phyloP scores from a whole-genome alignment of 2,888 invertebrate genomes.

The Dryomyza anilis region DNA sequence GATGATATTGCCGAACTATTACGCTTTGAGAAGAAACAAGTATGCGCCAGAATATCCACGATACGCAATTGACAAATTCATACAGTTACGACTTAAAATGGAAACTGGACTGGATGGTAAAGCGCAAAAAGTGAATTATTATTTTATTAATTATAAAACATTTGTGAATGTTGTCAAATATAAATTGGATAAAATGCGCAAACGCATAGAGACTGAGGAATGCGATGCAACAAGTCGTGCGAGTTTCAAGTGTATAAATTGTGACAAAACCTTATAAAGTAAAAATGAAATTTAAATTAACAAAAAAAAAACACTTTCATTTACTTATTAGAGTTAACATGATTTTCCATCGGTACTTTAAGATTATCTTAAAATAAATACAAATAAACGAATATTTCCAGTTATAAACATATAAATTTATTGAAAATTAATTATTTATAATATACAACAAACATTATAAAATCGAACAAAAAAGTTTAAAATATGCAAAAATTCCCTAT shows the following conservation, averaged over 20 bases:
- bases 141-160: slow-evolving; percentile 95
- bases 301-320: too few species aligned
- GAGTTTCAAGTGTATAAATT: slow-evolving; percentile 91
- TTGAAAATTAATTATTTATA: too few species aligned
- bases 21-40: slow-evolving; percentile 92
- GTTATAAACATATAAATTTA: too few species aligned
- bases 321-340: too few species aligned
- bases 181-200: slow-evolving; percentile 93
- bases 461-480: too few species aligned
- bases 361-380: too few species aligned
- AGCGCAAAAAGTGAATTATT: slow-evolving; percentile 95
- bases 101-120: slow-evolving; percentile 93
- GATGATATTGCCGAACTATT: slow-evolving; percentile 88
- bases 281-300: too few species aligned
- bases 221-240: slow-evolving; percentile 93
- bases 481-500: too few species aligned
- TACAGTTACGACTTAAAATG: slow-evolving; percentile 90
- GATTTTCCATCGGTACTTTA: too few species aligned
- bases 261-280: slow-evolving; percentile 93
- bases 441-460: too few species aligned
- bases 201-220: slow-evolving; percentile 94
- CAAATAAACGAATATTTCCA: too few species aligned
- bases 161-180: slow-evolving; percentile 98
- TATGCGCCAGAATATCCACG: slow-evolving; percentile 83
- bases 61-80: slow-evolving; percentile 91